Evolutionary conservation across 2,113 vertebrate genomes (phyloP).

Genomic region (Phylloscopus trochiloides): DNA sequence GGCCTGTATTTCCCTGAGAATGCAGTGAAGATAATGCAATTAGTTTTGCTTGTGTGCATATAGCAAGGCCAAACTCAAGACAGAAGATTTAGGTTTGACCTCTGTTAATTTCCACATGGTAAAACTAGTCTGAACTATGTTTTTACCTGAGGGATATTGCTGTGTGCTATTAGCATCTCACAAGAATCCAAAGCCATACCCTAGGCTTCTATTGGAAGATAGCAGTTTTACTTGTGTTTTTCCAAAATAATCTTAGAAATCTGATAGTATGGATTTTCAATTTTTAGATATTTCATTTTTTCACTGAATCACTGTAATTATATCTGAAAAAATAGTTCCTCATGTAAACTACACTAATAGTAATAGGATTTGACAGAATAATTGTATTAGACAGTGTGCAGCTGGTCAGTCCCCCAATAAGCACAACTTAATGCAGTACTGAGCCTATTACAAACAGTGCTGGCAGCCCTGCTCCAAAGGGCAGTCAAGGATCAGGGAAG

Average conservation of each 20-base stretch:
- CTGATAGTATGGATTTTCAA: not conserved
- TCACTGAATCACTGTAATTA: not conserved
- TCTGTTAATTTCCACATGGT: not conserved
- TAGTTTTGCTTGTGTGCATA: not conserved
- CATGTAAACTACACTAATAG: not conserved
- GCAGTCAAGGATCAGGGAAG: conserved; percentile 5
- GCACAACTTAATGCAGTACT: not conserved
- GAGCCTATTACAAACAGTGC: conserved; percentile 20
- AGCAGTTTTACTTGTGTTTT: not conserved
- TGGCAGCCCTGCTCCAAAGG: not conserved
- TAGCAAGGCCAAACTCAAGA: not conserved
- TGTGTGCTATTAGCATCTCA: not conserved
- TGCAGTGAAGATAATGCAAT: not conserved
- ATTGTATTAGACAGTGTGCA: conserved; percentile 18
- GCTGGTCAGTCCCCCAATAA: not conserved
- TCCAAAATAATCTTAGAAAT: not conserved
- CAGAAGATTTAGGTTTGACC: not conserved
- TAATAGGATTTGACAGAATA: conserved; percentile 6
- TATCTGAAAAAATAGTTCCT: not conserved
- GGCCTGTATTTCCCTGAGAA: not conserved
- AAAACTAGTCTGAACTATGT: not conserved
- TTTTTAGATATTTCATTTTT: not conserved
- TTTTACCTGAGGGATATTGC: not conserved
- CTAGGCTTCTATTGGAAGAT: not conserved
- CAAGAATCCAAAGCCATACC: not conserved